Base-by-base conservation (phyloP, 2,888 invertebrate genomes). In the Caenorhabditis japonica region DNA sequence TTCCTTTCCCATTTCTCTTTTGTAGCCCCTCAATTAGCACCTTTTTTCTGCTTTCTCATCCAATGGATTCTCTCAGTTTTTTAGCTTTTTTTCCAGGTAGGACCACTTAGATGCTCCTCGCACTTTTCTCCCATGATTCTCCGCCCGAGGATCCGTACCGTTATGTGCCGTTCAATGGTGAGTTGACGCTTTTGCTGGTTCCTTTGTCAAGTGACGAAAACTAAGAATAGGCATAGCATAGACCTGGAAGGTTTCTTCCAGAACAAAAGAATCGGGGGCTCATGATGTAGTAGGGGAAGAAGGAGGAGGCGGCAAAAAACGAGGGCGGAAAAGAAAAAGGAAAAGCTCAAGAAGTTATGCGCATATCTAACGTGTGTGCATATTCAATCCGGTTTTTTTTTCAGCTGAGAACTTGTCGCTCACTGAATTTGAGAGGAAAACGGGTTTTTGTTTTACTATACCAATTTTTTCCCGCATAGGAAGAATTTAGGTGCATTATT, bases 361-460 rank as follows among this genome's bases (percentile, higher is more conserved):
- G 64, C 72, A 72, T 72, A 72, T 64, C 72, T 64, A 64, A 72
- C 62, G 23, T 52, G 52, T 58, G 51, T 53, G 71, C 62, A 71
- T 71, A 71, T 58, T 64, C 59, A 60, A 69, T 60, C 64, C 47
- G 52, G 56, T 62, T 55, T 53, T 62, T 27, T 36, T 12, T 7
- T 15, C 44, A 21, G 23, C 44, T 27, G 30, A 8, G 56, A 36
- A 56, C 17, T 43, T n/a, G n/a, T n/a, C n/a, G n/a, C n/a, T n/a
- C n/a, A n/a, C n/a, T n/a, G n/a, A n/a, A n/a, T n/a, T n/a, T n/a
- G n/a, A n/a, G n/a, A n/a, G n/a, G n/a, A n/a, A n/a, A n/a, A n/a
- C n/a, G n/a, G n/a, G n/a, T n/a, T n/a, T n/a, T n/a, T n/a, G n/a
- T n/a, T n/a, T n/a, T n/a, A n/a, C n/a, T n/a, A n/a, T n/a, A n/a